Conservation (phyloP, 1,140 invertebrate species). For the Parasteatoda tepidariorum region DNA sequence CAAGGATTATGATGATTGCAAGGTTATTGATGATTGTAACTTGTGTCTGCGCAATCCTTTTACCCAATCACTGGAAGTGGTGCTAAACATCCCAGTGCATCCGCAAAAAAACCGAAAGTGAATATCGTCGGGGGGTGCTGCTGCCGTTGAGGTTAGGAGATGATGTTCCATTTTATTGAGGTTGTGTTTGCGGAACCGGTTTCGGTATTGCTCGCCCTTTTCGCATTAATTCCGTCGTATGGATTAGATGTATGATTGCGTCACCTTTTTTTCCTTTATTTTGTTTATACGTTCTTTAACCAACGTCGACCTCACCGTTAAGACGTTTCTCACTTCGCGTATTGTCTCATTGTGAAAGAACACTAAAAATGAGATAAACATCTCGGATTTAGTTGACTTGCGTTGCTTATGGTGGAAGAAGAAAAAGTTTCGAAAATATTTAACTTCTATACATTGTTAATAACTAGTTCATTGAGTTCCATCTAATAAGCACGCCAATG, state of each 20-base stretch:
- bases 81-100: no score
- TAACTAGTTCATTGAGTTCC: no score
- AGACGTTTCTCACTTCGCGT: not conserved
- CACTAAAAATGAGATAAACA: not conserved
- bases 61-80: no score
- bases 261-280: not conserved
- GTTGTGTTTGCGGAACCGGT: conserved; percentile 28
- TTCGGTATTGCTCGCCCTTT: conserved; percentile 8
- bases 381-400: not conserved
- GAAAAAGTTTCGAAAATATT: no score
- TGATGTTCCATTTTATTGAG: conserved; percentile 23
- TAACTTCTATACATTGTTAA: no score
- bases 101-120: no score
- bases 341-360: not conserved
- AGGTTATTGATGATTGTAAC: no score
- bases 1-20: no score
- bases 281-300: no score
- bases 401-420: no score
- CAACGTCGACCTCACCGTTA: not conserved
- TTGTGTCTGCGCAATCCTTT: no score
- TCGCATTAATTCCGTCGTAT: not conserved
- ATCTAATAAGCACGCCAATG: no score
- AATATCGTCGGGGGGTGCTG: not conserved
- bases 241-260: not conserved
- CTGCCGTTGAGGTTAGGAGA: not conserved